These are phyloP conservation scores for Uromys caudimaculatus DNA, from an alignment of 2,797 vertebrate genomes.

Conservation along the genomic window DNA sequence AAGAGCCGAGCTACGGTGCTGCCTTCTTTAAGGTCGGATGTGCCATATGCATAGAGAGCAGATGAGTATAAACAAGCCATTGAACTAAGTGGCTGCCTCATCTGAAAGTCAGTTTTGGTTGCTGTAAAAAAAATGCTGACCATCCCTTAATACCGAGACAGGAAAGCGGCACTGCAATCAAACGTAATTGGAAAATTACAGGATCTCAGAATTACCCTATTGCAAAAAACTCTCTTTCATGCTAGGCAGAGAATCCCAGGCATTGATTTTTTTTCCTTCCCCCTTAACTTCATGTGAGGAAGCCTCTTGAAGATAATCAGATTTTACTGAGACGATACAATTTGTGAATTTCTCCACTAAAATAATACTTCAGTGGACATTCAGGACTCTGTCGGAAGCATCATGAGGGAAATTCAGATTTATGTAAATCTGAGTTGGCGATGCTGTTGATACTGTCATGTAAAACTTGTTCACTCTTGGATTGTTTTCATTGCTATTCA, in stretches of 20 bases:
- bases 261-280: constrained; percentile 32
- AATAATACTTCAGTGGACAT: background rate
- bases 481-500: background rate
- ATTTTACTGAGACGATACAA: constrained; percentile 63
- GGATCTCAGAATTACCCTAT: constrained; percentile 66
- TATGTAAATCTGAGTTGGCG: background rate
- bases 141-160: constrained; percentile 58
- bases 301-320: constrained; percentile 70
- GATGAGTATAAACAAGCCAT: constrained; percentile 60
- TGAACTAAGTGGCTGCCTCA: constrained; percentile 57
- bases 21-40: background rate
- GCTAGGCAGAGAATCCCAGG: constrained; percentile 53
- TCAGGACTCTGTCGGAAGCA: background rate
- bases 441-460: no score
- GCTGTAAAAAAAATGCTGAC: constrained; percentile 56
- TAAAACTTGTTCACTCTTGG: background rate
- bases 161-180: constrained; percentile 70
- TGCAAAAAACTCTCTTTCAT: constrained; percentile 61
- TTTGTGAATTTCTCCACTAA: constrained; percentile 43
- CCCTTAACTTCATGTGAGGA: constrained; percentile 38
- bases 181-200: constrained; percentile 76
- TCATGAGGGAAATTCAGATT: background rate
- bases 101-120: constrained; percentile 59
- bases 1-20: background rate
- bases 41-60: background rate